Evolutionary conservation across 2,888 invertebrate species (phyloP).

Genomic region (Mesochorus sp.): DNA sequence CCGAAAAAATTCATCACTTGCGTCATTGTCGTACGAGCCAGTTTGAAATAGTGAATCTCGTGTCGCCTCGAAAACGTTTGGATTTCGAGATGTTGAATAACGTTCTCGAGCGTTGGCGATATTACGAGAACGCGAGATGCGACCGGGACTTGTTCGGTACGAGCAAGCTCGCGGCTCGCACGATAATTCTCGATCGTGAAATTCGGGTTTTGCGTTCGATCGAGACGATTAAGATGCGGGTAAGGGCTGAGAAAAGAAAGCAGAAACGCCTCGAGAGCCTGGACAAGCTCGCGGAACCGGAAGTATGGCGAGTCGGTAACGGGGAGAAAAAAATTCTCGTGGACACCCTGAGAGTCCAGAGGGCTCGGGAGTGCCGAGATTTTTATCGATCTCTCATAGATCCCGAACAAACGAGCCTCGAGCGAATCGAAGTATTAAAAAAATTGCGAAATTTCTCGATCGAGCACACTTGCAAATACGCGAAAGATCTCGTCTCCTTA

Average conservation of each 20-base stretch:
- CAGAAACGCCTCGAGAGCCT: conserved; percentile 86
- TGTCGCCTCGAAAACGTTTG: conserved; percentile 85
- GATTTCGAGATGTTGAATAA: conserved; percentile 90
- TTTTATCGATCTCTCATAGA: conserved; percentile 87
- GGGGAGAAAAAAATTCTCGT: conserved; percentile 83
- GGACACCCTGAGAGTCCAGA: conserved; percentile 91
- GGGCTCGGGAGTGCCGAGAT: conserved; percentile 88
- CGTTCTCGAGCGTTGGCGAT: conserved; percentile 86
- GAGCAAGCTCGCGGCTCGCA: conserved; percentile 87
- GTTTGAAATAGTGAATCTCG: conserved; percentile 72
- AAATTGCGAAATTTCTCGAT: conserved; percentile 87
- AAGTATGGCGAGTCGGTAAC: conserved; percentile 89
- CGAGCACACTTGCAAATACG: conserved; percentile 84
- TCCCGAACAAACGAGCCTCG: conserved; percentile 85
- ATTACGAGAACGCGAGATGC: conserved; percentile 86
- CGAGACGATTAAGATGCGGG: conserved; percentile 86
- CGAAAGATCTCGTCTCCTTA: conserved; percentile 85
- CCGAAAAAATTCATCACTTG: conserved; percentile 56
- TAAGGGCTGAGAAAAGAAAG: conserved; percentile 85
- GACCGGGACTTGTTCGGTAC: conserved; percentile 63
- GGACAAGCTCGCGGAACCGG: conserved; percentile 87
- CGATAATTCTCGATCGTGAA: conserved; percentile 88
- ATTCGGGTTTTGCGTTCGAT: conserved; percentile 88
- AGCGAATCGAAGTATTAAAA: conserved; percentile 84
- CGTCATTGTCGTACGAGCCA: conserved; percentile 70